Evolutionary conservation across 2,113 vertebrate genomes (phyloP).

Genomic region (Cromileptes altivelis): DNA sequence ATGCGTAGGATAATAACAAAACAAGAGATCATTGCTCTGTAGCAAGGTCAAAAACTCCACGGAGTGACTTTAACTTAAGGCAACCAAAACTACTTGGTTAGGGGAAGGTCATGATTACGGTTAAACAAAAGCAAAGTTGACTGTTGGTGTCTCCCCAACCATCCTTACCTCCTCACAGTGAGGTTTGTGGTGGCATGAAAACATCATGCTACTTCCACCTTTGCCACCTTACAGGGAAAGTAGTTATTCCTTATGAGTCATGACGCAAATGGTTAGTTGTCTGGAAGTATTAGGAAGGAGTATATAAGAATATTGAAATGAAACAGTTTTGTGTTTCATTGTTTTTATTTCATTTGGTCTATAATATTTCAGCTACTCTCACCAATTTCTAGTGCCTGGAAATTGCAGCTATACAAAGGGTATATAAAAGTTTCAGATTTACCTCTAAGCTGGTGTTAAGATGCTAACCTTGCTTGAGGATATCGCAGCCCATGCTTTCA

Average conservation of each 20-base stretch:
- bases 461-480: too few relatives aligned
- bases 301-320: too few relatives aligned
- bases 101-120: background rate
- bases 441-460: too few relatives aligned
- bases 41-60: background rate
- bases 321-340: too few relatives aligned
- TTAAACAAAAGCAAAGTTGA: background rate
- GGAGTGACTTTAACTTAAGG: background rate
- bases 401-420: too few relatives aligned
- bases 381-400: too few relatives aligned
- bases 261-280: background rate
- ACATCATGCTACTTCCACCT: background rate
- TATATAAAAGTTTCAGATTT: too few relatives aligned
- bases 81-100: background rate
- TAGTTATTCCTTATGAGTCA: background rate
- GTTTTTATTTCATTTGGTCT: too few relatives aligned
- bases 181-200: background rate
- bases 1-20: background rate
- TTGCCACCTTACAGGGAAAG: background rate
- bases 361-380: too few relatives aligned
- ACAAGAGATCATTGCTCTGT: background rate
- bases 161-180: too few relatives aligned
- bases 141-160: background rate
- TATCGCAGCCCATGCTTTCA: too few relatives aligned
- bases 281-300: too few relatives aligned